Conservation (phyloP, 2,797 vertebrate species). For the Periparus ater region DNA sequence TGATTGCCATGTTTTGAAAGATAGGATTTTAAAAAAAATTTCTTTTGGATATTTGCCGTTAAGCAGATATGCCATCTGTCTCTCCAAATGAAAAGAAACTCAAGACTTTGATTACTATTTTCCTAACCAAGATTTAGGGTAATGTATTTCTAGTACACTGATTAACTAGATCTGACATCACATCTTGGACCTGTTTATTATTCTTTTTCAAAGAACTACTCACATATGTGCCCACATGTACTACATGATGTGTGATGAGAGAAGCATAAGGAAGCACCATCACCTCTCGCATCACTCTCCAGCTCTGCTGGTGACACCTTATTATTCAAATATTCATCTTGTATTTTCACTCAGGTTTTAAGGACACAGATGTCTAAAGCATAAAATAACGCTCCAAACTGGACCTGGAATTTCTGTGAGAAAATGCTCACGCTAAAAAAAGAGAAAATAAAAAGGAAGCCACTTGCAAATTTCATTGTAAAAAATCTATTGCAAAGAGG, state of each 20-base stretch:
- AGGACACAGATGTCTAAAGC: conserved; percentile 26
- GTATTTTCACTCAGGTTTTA: conserved; percentile 44
- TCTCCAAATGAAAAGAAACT: conserved; percentile 71
- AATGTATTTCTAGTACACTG: conserved; percentile 70
- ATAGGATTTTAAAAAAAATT: conserved; percentile 55
- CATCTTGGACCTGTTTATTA: conserved; percentile 50
- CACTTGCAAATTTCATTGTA: background rate
- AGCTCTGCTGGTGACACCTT: background rate
- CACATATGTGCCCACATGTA: background rate
- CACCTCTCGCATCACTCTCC: background rate
- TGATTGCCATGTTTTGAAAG: conserved; percentile 81
- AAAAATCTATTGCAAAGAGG: background rate
- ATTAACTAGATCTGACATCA: conserved; percentile 72
- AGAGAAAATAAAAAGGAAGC: background rate
- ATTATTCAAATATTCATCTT: conserved; percentile 46
- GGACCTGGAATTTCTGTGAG: conserved; percentile 11
- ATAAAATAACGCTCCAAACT: background rate
- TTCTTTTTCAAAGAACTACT: conserved; percentile 21
- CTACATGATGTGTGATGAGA: background rate
- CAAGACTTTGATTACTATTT: conserved; percentile 79
- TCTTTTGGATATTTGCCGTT: conserved; percentile 82
- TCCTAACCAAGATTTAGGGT: conserved; percentile 72
- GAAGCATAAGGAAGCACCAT: background rate
- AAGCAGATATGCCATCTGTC: conserved; percentile 80
- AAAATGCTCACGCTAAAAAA: background rate